A percentile compares a stretch with the other conserved stretches of the same genome.
Evolutionary conservation across 2,888 invertebrate species (phyloP).

Genomic region (Nomada goodeniana): DNA sequence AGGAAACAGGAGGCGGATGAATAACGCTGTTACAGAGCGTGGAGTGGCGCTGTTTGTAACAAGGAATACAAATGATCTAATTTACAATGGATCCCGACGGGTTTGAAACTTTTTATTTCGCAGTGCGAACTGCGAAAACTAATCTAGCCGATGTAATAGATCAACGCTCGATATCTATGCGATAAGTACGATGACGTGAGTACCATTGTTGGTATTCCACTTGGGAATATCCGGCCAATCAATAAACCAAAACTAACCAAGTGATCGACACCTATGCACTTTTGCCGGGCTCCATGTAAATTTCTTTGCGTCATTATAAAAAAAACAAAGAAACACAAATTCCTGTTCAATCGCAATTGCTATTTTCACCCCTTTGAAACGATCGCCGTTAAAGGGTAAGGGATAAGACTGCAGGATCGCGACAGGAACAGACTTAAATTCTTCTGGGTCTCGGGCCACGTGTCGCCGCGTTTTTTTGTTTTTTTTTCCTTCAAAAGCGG

Average conservation of each 20-base stretch:
- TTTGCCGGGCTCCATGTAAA: conserved; percentile 3
- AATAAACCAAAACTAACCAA: conserved; percentile 66
- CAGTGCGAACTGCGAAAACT: conserved; percentile 67
- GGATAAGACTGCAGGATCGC: not conserved
- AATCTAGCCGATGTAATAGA: conserved; percentile 72
- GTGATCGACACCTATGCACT: not conserved
- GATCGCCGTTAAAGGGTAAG: not conserved
- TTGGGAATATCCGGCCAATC: conserved; percentile 68
- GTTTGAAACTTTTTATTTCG: conserved; percentile 69
- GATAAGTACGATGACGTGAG: conserved; percentile 62
- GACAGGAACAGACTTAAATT: conserved; percentile 13
- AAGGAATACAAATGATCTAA: conserved; percentile 78
- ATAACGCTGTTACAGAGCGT: conserved; percentile 58
- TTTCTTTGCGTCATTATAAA: not conserved
- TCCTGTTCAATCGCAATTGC: no score
- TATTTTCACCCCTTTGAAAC: no score
- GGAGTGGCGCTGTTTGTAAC: conserved; percentile 61
- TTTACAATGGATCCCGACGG: conserved; percentile 74
- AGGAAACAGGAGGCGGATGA: not conserved
- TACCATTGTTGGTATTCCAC: conserved; percentile 56
- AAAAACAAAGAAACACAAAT: not conserved
- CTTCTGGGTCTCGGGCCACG: conserved; percentile 24
- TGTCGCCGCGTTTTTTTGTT: conserved; percentile 32
- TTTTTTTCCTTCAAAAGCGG: conserved; percentile 54
- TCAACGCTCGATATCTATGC: conserved; percentile 65